Evolutionary conservation across 2,797 vertebrate genomes (phyloP).

Genomic region (Octomys mimax): DNA sequence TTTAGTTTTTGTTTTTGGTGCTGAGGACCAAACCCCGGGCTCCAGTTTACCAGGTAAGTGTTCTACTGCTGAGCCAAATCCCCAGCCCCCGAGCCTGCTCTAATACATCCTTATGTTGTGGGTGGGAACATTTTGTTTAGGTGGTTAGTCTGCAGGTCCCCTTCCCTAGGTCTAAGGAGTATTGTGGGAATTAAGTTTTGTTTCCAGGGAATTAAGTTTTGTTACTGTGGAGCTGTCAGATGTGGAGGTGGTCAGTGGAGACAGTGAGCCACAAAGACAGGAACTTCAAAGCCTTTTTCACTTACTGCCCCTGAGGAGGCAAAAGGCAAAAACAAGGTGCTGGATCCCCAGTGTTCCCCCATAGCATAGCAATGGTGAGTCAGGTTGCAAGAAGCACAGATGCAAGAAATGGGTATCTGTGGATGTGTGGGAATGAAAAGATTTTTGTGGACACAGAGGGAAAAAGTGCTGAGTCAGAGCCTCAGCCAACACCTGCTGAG

Average conservation of each 20-base stretch:
- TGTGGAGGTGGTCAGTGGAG: background rate
- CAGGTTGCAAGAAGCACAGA: background rate
- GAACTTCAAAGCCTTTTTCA: background rate
- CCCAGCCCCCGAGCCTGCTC: background rate
- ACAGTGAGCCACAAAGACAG: background rate
- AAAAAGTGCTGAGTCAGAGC: background rate
- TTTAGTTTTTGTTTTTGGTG: too few species aligned
- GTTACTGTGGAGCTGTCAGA: background rate
- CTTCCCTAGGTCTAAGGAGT: background rate
- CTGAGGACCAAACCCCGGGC: too few species aligned
- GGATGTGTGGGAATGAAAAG: background rate
- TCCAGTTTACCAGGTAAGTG: too few species aligned
- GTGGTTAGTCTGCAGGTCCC: accelerated
- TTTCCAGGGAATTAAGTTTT: background rate
- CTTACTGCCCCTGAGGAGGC: too few species aligned
- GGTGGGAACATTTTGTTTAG: background rate
- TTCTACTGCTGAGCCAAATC: too few species aligned
- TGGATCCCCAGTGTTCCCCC: background rate
- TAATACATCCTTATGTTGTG: background rate
- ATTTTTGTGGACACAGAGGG: background rate
- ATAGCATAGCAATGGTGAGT: background rate
- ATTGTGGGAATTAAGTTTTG: background rate
- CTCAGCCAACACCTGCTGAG: background rate
- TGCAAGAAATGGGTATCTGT: too few species aligned
- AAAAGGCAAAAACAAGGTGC: background rate